phyloP scores from a whole-genome alignment of 1,140 invertebrate species.

The Drosophila tropicalis region DNA sequence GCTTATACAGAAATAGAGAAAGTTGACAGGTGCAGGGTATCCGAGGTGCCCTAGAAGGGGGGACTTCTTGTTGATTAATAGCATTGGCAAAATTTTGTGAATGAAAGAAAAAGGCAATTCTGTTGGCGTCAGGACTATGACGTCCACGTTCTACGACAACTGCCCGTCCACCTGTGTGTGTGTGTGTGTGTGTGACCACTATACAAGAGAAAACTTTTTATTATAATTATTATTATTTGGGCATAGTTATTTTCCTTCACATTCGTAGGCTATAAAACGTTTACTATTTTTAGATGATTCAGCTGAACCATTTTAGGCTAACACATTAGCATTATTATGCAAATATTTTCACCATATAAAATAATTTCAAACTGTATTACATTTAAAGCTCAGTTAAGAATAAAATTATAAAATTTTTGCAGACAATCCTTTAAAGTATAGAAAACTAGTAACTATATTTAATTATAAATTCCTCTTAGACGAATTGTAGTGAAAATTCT shows the following conservation, averaged over 20 bases:
- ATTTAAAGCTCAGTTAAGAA: not conserved
- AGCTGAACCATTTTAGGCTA: constrained; percentile 14
- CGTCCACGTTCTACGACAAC: constrained; percentile 39
- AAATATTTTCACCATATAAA: not conserved
- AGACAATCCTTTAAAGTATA: not conserved
- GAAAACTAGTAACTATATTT: not conserved
- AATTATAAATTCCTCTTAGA: too few species aligned
- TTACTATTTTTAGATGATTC: constrained; percentile 53
- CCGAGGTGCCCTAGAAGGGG: not conserved
- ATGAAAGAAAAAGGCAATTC: constrained; percentile 55
- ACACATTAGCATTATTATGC: not conserved
- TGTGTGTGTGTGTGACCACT: constrained; percentile 50
- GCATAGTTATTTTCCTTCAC: constrained; percentile 20
- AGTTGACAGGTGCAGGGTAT: not conserved
- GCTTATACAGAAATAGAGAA: constrained; percentile 15
- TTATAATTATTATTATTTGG: constrained; percentile 46
- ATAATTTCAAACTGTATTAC: constrained; percentile 17
- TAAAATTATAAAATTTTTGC: not conserved
- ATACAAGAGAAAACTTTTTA: constrained; percentile 45
- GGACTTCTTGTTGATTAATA: constrained; percentile 59
- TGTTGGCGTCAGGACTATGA: constrained; percentile 63
- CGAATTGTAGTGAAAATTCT: too few species aligned
- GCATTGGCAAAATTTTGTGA: constrained; percentile 67
- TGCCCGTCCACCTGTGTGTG: constrained; percentile 32
- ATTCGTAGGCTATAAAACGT: constrained; percentile 69